These are phyloP conservation scores for Hafferia zeledoni DNA, from an alignment of 2,797 vertebrate species.

Conservation along the genomic window DNA sequence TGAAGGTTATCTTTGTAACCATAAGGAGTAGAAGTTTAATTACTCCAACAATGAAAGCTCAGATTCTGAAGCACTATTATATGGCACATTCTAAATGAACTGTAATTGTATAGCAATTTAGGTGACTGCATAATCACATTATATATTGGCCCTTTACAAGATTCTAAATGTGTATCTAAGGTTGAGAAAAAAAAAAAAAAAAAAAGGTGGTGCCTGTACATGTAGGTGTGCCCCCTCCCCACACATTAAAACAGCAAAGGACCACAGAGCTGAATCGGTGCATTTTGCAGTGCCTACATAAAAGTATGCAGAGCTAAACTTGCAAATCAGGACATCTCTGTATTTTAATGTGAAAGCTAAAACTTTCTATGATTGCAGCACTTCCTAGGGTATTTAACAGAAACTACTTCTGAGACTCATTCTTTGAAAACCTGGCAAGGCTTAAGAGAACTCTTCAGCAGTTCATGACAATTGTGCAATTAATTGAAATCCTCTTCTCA, in stretches of 20 bases:
- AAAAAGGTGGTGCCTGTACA: not conserved
- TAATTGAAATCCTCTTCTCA: slow-evolving; percentile 58
- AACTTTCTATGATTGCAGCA: not conserved
- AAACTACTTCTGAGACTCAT: not conserved
- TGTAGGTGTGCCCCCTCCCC: too few relatives aligned
- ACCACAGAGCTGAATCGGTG: not conserved
- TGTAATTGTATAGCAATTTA: slow-evolving; percentile 24
- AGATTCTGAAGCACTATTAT: slow-evolving; percentile 31
- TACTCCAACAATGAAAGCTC: slow-evolving; percentile 35
- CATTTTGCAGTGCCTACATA: not conserved
- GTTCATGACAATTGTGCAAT: slow-evolving; percentile 49
- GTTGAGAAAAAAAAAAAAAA: not conserved
- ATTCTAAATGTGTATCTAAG: not conserved
- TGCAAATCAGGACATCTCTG: not conserved
- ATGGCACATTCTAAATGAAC: slow-evolving; percentile 17
- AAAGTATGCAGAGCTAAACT: not conserved
- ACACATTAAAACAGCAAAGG: not conserved
- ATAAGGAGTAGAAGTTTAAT: slow-evolving; percentile 42
- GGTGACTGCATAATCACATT: not conserved
- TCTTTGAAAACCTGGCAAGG: slow-evolving; percentile 30
- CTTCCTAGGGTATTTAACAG: not conserved
- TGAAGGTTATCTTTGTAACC: slow-evolving; percentile 62
- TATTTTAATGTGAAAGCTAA: slow-evolving; percentile 2
- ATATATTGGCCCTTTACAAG: not conserved
- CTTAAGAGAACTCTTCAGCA: slow-evolving; percentile 52